phyloP scores from a whole-genome alignment of 2,797 vertebrate species.

The Phrynocephalus guinanensis region DNA sequence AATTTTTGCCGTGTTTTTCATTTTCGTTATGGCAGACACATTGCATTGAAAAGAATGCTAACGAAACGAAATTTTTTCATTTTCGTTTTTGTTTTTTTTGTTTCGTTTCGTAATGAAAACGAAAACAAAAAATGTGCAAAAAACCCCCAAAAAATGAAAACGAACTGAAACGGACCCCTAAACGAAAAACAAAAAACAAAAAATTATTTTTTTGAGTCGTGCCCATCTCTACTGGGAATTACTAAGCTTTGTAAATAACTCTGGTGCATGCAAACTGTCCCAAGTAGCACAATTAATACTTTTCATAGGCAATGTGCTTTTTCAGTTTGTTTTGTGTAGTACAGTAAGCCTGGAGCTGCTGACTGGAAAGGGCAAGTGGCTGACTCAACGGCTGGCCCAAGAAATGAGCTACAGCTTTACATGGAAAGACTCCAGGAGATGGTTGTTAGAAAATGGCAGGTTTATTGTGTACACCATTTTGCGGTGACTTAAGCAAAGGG shows the following conservation, averaged over 20 bases:
- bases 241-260: not conserved
- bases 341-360: not conserved
- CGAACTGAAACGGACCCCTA: too few species aligned
- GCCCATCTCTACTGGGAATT: too few species aligned
- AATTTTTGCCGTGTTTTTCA: too few species aligned
- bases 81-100: too few species aligned
- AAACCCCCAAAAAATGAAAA: too few species aligned
- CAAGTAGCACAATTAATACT: not conserved
- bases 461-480: conserved; percentile 24
- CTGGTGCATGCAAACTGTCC: not conserved
- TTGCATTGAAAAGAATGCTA: too few species aligned
- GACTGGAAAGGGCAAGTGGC: not conserved
- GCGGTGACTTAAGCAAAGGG: not conserved
- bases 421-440: not conserved
- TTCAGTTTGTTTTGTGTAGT: not conserved
- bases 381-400: not conserved
- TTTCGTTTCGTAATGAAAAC: too few species aligned
- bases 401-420: not conserved
- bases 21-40: too few species aligned
- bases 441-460: conserved; percentile 9
- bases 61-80: too few species aligned
- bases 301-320: not conserved
- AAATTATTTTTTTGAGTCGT: too few species aligned
- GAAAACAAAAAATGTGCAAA: too few species aligned
- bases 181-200: too few species aligned